Evolutionary conservation across 2,888 invertebrate genomes (phyloP).

Genomic region (Eupithecia centaureata): DNA sequence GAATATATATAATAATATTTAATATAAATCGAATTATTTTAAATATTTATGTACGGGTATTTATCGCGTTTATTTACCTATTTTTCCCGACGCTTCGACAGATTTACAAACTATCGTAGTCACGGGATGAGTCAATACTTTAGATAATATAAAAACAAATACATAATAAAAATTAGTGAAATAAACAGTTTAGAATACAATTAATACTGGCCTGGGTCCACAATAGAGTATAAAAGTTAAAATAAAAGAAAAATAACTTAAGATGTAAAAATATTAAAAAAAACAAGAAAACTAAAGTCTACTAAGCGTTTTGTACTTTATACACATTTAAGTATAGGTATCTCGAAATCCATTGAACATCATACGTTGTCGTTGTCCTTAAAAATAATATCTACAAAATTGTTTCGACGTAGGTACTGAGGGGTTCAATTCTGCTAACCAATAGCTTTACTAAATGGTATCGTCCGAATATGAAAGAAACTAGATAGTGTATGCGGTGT

Average conservation of each 20-base stretch:
- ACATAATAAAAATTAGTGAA: neutral
- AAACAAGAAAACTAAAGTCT: neutral
- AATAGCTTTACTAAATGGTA: too few species aligned
- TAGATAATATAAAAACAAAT: too few species aligned
- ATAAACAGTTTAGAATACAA: neutral
- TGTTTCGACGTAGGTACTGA: neutral
- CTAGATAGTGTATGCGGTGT: too few species aligned
- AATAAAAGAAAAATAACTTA: neutral
- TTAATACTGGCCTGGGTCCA: neutral
- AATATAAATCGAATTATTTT: too few species aligned
- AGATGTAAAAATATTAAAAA: neutral
- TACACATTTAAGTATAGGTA: slow-evolving; percentile 46
- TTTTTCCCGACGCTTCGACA: too few species aligned
- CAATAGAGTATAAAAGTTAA: neutral
- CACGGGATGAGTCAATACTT: too few species aligned
- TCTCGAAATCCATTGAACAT: slow-evolving; percentile 61
- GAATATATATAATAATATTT: too few species aligned
- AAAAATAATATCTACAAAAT: neutral
- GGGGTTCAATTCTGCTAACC: too few species aligned
- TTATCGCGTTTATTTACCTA: too few species aligned
- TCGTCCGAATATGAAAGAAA: too few species aligned
- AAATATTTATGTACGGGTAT: too few species aligned
- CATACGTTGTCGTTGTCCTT: slow-evolving; percentile 53
- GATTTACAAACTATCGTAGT: too few species aligned
- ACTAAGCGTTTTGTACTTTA: slow-evolving; percentile 51